A percentile compares a stretch with the other conserved stretches of the same genome.
phyloP scores from a whole-genome alignment of 2,113 vertebrate species.

The Gopherus evgoodei region DNA sequence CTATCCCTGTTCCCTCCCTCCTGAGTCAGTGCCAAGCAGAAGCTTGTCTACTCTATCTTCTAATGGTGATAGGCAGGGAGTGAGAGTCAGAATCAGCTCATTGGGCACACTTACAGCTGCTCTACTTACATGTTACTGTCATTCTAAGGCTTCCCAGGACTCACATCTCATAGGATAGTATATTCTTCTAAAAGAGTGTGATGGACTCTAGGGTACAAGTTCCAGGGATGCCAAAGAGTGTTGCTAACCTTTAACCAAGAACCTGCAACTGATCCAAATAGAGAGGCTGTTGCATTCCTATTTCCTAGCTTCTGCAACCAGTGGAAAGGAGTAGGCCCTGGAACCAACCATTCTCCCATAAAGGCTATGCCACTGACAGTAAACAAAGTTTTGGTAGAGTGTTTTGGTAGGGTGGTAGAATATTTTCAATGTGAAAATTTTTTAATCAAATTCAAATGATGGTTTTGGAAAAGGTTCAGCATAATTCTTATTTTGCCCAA shows the following conservation, averaged over 20 bases:
- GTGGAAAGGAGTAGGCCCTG: not conserved
- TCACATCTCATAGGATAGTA: not conserved
- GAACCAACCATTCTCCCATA: not conserved
- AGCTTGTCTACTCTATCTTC: not conserved
- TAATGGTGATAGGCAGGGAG: not conserved
- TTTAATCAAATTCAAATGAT: not conserved
- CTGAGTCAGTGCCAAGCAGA: not conserved
- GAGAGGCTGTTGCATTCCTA: not conserved
- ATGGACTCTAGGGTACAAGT: not conserved
- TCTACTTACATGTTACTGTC: not conserved
- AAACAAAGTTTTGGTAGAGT: not conserved
- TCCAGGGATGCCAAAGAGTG: not conserved
- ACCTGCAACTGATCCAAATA: not conserved
- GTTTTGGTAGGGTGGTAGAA: not conserved
- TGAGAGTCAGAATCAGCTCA: not conserved
- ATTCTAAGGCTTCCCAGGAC: not conserved
- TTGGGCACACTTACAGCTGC: not conserved
- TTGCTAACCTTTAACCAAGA: not conserved
- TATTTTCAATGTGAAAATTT: not conserved
- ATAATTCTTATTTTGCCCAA: not conserved
- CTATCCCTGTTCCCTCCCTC: not conserved
- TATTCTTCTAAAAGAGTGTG: not conserved
- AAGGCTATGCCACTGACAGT: not conserved
- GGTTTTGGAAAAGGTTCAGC: not conserved
- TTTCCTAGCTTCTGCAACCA: not conserved